These are phyloP conservation scores for Callosobruchus maculatus DNA, from an alignment of 2,888 invertebrate genomes.

Conservation along the genomic window DNA sequence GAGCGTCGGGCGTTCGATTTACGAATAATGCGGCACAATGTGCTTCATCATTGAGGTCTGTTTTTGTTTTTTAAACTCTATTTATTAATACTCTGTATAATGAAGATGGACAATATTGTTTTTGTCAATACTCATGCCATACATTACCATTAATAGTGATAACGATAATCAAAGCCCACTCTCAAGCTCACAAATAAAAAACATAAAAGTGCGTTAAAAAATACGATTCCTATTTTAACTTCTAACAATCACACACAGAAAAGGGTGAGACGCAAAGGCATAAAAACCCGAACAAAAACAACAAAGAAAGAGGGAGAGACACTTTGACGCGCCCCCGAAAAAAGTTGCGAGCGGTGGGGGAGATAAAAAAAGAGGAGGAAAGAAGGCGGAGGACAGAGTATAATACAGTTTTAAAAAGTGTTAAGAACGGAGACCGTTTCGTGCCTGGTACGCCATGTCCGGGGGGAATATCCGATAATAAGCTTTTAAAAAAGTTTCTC, in stretches of 20 bases:
- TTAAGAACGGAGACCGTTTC: not conserved
- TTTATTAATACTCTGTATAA: no score
- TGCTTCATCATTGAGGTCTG: no score
- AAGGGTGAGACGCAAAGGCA: not conserved
- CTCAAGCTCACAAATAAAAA: no score
- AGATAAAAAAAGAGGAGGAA: not conserved
- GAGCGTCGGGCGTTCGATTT: no score
- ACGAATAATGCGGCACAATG: no score
- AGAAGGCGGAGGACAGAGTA: not conserved
- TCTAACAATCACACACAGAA: slow-evolving; percentile 5
- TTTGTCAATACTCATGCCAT: no score
- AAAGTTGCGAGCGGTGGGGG: not conserved
- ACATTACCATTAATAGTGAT: no score
- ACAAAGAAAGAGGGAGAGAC: not conserved
- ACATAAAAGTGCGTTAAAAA: no score
- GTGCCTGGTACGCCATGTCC: not conserved
- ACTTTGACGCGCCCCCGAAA: not conserved
- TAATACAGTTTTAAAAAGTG: not conserved
- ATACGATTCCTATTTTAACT: not conserved
- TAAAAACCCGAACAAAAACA: not conserved
- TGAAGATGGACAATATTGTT: no score
- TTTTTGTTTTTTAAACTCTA: no score
- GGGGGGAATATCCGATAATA: not conserved
- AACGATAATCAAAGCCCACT: no score
- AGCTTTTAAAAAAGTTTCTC: not conserved